Evolutionary conservation across 2,797 vertebrate genomes (phyloP), one percentile per base, ranked within the genome.

Genomic region (Alca torda): DNA sequence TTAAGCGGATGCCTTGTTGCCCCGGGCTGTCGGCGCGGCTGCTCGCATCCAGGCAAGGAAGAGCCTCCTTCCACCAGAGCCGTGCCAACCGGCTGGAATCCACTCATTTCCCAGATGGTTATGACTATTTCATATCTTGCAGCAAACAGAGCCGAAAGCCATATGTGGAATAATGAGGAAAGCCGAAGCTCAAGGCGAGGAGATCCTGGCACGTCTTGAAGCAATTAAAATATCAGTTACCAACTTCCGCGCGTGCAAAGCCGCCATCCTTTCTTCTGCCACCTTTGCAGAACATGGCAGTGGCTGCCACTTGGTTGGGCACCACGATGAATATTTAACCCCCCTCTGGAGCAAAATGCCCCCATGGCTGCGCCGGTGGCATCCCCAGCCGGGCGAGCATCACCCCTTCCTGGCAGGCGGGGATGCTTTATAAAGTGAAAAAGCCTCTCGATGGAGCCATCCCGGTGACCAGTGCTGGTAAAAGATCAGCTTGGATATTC

Each of bases 21-120:
- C 78, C 69, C 0, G 1, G 45, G 28, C 19, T 2, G 20, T 5
- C 6, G 1, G 19, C 0, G 1, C 19, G 28, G 9, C 48, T 16
- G 51, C 51, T 78, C 19, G 2, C 61, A 76, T 53, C 6, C 1
- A 7, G 60, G 41, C 8, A 4, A 65, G 65, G 74, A 83, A 63
- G 43, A 79, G 1, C 56, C 28, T 70, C 67, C 41, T 41, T 75
- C 87, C 57, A 5, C 1, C 1, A 21, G 39, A 39, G 37, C 63
- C 2, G 0, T 16, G 61, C 64, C 9, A 16, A 8, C 35, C 0
- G 1, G 28, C 39, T 35, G 60, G 61, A 54, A 7, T 13, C 31
- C 28, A 23, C 70, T 51, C 12, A 7, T 46, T 30, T 14, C 60
- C 94, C 81, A 41, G 84, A 14, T 35, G 35, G 63, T 51, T 72